These are phyloP conservation scores for Oscheius sp. DNA, from an alignment of 2,888 invertebrate genomes.

Conservation along the genomic window DNA sequence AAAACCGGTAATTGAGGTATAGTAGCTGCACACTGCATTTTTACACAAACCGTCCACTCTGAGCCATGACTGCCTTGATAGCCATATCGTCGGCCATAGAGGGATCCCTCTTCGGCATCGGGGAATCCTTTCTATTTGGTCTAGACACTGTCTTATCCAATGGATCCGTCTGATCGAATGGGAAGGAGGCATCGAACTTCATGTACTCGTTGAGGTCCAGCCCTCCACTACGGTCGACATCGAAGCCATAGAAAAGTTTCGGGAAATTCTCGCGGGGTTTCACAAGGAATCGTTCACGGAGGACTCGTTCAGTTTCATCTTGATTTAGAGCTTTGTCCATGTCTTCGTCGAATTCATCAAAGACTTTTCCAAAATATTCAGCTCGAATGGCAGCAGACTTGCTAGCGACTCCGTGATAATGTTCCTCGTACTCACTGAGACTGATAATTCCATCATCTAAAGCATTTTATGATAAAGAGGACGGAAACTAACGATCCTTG, in stretches of 20 bases:
- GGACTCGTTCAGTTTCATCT: slow-evolving; percentile 56
- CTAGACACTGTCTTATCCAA: slow-evolving; percentile 31
- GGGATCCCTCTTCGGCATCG: slow-evolving; percentile 28
- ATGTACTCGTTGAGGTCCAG: slow-evolving; percentile 61
- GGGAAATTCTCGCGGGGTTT: slow-evolving; percentile 60
- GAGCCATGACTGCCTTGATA: slow-evolving; percentile 48
- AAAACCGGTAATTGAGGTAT: too few species aligned
- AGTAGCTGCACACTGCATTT: too few species aligned
- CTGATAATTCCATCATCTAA: slow-evolving; percentile 59
- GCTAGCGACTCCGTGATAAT: slow-evolving; percentile 57
- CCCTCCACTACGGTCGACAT: slow-evolving; percentile 58
- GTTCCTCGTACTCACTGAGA: slow-evolving; percentile 58
- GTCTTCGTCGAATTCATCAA: slow-evolving; percentile 62
- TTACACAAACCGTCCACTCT: slow-evolving; percentile 32
- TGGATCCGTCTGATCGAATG: slow-evolving; percentile 61
- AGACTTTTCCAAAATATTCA: slow-evolving; percentile 64
- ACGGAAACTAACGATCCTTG: slow-evolving; percentile 45
- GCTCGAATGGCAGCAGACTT: slow-evolving; percentile 53
- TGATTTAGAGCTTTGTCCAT: slow-evolving; percentile 55
- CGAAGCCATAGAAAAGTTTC: slow-evolving; percentile 58
- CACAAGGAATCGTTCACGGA: slow-evolving; percentile 62
- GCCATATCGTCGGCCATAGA: slow-evolving; percentile 38
- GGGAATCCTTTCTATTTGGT: slow-evolving; percentile 9
- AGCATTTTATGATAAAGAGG: not conserved
- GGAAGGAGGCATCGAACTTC: slow-evolving; percentile 59